Evolutionary conservation across 2,888 invertebrate species (phyloP).

Genomic region (Argyresthia goedartella): DNA sequence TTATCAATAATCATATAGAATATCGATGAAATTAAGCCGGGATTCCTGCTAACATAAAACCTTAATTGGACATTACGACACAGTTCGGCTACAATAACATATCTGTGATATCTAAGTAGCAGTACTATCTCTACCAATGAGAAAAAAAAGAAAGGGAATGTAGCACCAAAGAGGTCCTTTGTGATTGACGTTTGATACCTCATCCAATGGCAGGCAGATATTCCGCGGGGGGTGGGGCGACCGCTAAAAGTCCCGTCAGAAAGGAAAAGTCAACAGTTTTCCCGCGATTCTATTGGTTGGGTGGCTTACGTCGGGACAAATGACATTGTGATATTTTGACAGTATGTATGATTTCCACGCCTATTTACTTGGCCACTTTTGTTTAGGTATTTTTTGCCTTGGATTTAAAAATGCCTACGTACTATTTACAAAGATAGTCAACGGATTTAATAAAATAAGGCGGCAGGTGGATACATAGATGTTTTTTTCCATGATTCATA

Average conservation of each 20-base stretch:
- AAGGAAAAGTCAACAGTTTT: slow-evolving; percentile 60
- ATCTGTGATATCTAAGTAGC: no score
- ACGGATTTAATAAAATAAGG: no score
- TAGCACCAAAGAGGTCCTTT: background rate
- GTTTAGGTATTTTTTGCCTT: background rate
- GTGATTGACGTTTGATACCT: slow-evolving; percentile 40
- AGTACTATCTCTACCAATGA: background rate
- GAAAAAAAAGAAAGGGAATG: background rate
- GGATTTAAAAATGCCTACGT: no score
- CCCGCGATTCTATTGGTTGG: slow-evolving; percentile 32
- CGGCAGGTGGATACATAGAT: no score
- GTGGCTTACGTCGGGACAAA: slow-evolving; percentile 19
- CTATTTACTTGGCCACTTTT: background rate
- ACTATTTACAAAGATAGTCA: background rate
- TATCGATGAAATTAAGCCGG: no score
- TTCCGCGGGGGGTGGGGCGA: slow-evolving; percentile 42
- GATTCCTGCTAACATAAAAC: no score
- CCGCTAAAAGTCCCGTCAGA: slow-evolving; percentile 47
- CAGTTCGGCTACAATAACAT: no score
- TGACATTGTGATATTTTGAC: slow-evolving; percentile 15
- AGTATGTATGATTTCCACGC: slow-evolving; percentile 14
- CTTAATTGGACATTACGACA: no score
- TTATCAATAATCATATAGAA: no score
- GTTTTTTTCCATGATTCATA: no score
- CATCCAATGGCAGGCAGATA: slow-evolving; percentile 43